Base-by-base conservation (phyloP, 2,797 vertebrate genomes). In the Dendrocincla fuliginosa region DNA sequence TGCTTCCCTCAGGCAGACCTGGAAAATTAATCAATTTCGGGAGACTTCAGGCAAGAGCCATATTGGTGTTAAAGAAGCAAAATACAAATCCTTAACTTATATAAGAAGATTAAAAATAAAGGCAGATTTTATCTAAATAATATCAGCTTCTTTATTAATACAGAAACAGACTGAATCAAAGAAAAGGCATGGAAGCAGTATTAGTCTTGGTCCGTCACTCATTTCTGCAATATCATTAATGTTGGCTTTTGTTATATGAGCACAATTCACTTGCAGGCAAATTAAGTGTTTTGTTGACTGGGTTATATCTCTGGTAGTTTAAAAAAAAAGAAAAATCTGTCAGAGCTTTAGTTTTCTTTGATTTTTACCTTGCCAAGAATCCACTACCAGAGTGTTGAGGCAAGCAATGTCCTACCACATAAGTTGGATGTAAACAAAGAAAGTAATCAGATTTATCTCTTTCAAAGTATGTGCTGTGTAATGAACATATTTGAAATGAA, bases 401-500 rank as follows among this genome's bases (percentile, higher is more conserved):
- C 84, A 93, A 87, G 33, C 20, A 67, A 46, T 44, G 15, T 79
- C 30, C 39, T 64, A 55, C 28, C 3, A 3, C 73, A 10, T 49
- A 82, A 84, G n/a, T 3, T 64, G 56, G 37, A 83, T 84, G 35
- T 57, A 94, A 96, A 82, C 52, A 80, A 84, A 87, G 55, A 39
- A 84, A 87, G 42, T 53, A 18, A 85, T 87, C 78, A 77, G 57
- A 85, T 89, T 74, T 89, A 57, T 59, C 46, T 61, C 46, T 91
- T 95, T 89, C 0, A 0, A 64, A 85, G 35, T 81, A 57, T 13
- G 1, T 46, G 24, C 57, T 87, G n/a, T 27, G 47, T 94, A 94
- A 95, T 77, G 65, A 94, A 70, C 19, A 46, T 33, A 83, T 89
- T 74, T 79, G 84, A 93, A 94, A 93, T 70, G 12, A 95, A 95